These are phyloP conservation scores for Lepidochitona cinerea DNA, from an alignment of 2,888 invertebrate genomes.

Conservation along the genomic window DNA sequence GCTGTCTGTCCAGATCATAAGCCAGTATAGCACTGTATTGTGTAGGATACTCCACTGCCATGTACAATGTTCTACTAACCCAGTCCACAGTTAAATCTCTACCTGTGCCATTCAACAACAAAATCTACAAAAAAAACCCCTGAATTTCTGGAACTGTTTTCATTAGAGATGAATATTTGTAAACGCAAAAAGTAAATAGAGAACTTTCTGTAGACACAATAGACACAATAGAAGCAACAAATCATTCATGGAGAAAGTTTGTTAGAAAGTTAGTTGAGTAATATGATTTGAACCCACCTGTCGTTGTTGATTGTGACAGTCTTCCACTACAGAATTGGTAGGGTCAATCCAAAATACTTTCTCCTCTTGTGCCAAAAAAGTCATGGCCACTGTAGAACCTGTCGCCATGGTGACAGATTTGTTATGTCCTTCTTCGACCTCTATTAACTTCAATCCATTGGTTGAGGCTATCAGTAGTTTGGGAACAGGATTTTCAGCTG, in stretches of 20 bases:
- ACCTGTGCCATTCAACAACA: conserved; percentile 70
- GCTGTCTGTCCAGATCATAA: conserved; percentile 57
- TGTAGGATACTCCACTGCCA: conserved; percentile 79
- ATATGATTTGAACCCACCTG: no score
- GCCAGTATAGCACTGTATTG: conserved; percentile 70
- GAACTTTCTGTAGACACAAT: no score
- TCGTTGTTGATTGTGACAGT: background rate
- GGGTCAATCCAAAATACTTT: conserved; percentile 85
- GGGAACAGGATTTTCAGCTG: conserved; percentile 83
- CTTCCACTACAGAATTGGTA: conserved; percentile 71
- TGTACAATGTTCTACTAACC: conserved; percentile 87
- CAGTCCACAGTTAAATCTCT: conserved; percentile 86
- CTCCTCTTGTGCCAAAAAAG: conserved; percentile 80
- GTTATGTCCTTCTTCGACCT: conserved; percentile 46
- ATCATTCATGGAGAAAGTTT: no score
- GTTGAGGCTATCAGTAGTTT: conserved; percentile 80
- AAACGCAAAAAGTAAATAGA: no score
- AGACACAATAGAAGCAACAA: no score
- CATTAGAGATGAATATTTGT: no score
- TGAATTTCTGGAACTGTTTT: no score
- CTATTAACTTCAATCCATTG: conserved; percentile 40
- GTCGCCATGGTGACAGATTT: conserved; percentile 39
- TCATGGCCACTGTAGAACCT: conserved; percentile 75
- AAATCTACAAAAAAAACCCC: conserved; percentile 39
- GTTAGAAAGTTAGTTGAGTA: no score